A percentile compares a stretch with the other conserved stretches of the same genome.
Conservation (phyloP, 2,113 vertebrate species). For the Oncorhynchus nerka region DNA sequence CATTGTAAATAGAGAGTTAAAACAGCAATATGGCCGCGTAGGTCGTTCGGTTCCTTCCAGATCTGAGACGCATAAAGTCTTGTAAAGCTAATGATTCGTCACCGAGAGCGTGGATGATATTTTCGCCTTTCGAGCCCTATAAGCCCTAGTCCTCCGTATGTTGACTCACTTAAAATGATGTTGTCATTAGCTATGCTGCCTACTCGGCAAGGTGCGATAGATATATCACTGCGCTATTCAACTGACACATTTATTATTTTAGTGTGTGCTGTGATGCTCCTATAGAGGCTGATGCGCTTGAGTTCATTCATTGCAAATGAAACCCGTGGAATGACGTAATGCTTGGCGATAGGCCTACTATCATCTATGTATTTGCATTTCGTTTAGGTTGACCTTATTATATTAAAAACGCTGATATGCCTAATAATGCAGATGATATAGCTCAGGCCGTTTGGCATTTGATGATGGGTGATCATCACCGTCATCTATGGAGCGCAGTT, state of each 20-base stretch:
- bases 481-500: too few species aligned
- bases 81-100: not conserved
- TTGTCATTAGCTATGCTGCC: slow-evolving; percentile 55
- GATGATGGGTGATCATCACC: too few species aligned
- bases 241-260: too few species aligned
- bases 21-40: slow-evolving; percentile 57
- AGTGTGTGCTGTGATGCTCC: not conserved
- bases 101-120: slow-evolving; percentile 41
- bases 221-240: not conserved
- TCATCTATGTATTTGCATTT: not conserved
- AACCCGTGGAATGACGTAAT: slow-evolving; percentile 35
- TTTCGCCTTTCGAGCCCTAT: slow-evolving; percentile 35
- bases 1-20: slow-evolving; percentile 52
- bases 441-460: too few species aligned
- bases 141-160: slow-evolving; percentile 18
- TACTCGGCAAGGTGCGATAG: slow-evolving; percentile 66
- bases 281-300: not conserved
- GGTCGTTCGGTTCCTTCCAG: not conserved
- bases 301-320: not conserved
- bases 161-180: slow-evolving; percentile 63
- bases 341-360: slow-evolving; percentile 16
- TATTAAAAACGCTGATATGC: too few species aligned
- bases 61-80: slow-evolving; percentile 30
- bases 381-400: too few species aligned
- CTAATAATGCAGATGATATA: too few species aligned